A percentile compares a stretch with the other conserved stretches of the same genome.
Evolutionary conservation across 2,113 vertebrate species (phyloP).

Genomic region (Macquaria ambigua): DNA sequence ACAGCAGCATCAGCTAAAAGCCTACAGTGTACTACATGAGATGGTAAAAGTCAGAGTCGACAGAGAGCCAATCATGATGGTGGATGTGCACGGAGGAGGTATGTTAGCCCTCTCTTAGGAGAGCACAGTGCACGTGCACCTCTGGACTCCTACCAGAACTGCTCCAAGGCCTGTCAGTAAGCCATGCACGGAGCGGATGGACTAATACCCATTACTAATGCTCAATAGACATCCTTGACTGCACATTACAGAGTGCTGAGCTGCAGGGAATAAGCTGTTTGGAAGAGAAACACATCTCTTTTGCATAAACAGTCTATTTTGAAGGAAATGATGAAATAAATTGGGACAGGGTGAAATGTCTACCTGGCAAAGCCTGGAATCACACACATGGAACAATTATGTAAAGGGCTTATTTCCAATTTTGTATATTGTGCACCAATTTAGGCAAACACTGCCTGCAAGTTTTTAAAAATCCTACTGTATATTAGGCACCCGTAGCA

Average conservation of each 20-base stretch:
- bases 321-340: slow-evolving; percentile 47
- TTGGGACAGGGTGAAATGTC: slow-evolving; percentile 11
- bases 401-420: neutral
- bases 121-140: slow-evolving; percentile 38
- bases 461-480: neutral
- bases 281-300: neutral
- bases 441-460: neutral
- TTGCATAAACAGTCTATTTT: neutral
- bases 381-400: neutral
- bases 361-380: neutral
- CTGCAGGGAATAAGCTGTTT: neutral
- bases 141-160: slow-evolving; percentile 18
- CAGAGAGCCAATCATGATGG: neutral
- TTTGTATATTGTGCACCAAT: neutral
- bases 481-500: neutral
- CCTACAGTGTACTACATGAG: neutral
- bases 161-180: slow-evolving; percentile 22
- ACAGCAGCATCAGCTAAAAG: neutral
- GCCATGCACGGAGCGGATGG: neutral
- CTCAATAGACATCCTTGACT: slow-evolving; percentile 18
- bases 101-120: neutral
- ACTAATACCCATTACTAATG: slow-evolving; percentile 14
- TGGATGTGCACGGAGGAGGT: neutral
- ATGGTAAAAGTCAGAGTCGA: neutral
- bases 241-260: slow-evolving; percentile 29